These are phyloP conservation scores for Platysteira castanea DNA, from an alignment of 2,113 vertebrate genomes.

Conservation along the genomic window DNA sequence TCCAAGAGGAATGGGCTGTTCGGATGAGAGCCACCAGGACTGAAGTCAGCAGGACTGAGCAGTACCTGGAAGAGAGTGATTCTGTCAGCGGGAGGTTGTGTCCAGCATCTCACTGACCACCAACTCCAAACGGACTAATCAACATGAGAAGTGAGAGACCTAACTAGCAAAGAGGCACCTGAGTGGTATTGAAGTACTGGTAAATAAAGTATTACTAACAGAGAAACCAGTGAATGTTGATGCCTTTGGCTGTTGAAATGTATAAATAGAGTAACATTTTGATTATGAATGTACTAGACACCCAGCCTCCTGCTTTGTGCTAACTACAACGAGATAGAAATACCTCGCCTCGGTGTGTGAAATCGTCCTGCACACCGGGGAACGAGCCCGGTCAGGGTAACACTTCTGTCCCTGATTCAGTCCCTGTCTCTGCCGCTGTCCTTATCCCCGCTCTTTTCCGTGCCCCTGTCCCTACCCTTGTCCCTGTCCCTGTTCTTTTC, in stretches of 20 bases:
- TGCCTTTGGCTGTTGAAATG: neutral
- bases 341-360: too few relatives aligned
- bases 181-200: too few relatives aligned
- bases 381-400: neutral
- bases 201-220: neutral
- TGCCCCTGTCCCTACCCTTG: too few relatives aligned
- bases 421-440: too few relatives aligned
- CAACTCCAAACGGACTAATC: neutral
- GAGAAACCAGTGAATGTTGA: neutral
- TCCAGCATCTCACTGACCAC: neutral
- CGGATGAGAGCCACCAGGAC: fast-evolving
- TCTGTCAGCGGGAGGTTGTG: neutral
- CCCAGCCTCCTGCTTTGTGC: neutral
- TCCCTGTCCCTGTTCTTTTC: neutral
- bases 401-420: neutral
- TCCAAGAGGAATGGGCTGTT: neutral
- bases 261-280: neutral
- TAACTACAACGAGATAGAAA: neutral
- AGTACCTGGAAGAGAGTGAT: neutral
- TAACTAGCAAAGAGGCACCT: neutral
- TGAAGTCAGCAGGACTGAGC: neutral
- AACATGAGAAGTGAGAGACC: neutral
- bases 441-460: too few relatives aligned
- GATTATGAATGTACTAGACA: neutral
- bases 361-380: too few relatives aligned